Evolutionary conservation across 2,797 vertebrate genomes (phyloP).

Genomic region (Crenichthys baileyi): DNA sequence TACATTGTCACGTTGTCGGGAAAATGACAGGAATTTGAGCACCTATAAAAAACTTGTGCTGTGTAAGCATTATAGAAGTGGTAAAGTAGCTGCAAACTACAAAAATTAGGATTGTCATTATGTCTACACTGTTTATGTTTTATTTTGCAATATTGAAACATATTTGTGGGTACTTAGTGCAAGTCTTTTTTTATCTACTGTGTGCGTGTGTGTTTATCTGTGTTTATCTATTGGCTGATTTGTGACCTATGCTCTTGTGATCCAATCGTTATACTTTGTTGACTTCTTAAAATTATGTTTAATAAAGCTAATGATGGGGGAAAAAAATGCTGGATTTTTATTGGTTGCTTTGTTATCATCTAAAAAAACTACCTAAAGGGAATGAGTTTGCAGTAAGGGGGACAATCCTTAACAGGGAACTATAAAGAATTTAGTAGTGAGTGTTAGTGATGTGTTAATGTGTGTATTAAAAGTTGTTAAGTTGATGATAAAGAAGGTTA

Average conservation of each 20-base stretch:
- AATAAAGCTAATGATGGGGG: neutral
- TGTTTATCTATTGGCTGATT: neutral
- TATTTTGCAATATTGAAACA: neutral
- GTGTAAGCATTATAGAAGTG: neutral
- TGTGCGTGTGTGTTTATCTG: neutral
- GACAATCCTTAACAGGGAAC: neutral
- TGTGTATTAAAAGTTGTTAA: neutral
- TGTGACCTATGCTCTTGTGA: neutral
- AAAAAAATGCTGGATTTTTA: neutral
- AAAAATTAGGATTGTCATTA: neutral
- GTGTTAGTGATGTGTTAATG: neutral
- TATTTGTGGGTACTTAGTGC: neutral
- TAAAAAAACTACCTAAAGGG: neutral
- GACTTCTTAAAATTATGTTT: neutral
- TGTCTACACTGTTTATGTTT: neutral
- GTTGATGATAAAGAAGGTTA: neutral
- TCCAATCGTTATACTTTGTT: neutral
- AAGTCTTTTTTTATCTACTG: neutral
- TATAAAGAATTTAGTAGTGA: neutral
- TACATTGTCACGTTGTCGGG: neutral
- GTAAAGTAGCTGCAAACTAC: neutral
- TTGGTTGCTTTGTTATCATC: neutral
- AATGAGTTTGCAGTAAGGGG: neutral
- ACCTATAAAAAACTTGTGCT: neutral
- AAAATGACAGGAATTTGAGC: neutral